phyloP scores from a whole-genome alignment of 2,888 invertebrate genomes.

The Hypomecis atomaria region DNA sequence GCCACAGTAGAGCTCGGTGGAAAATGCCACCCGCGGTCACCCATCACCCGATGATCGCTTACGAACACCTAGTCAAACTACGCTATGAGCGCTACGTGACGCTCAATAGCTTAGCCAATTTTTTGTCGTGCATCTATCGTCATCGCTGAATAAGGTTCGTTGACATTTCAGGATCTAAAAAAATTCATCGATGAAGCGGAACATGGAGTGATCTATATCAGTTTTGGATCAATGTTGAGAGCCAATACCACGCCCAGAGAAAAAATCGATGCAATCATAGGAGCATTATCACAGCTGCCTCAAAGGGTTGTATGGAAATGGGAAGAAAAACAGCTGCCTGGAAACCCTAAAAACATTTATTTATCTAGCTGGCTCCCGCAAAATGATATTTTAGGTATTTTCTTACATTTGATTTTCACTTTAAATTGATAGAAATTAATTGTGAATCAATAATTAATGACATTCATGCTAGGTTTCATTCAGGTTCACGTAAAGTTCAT shows the following conservation, averaged over 20 bases:
- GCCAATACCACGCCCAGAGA: constrained; percentile 85
- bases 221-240: constrained; percentile 90
- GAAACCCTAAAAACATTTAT: constrained; percentile 85
- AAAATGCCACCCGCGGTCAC: no score
- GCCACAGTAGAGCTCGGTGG: no score
- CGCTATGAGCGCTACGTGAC: no score
- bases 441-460: no score
- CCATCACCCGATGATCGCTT: no score
- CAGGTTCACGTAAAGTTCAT: neutral
- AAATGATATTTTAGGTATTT: constrained; percentile 79
- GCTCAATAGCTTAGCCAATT: no score
- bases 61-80: no score
- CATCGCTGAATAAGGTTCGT: no score
- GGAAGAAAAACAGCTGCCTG: constrained; percentile 85
- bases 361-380: constrained; percentile 88
- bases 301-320: constrained; percentile 91
- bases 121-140: no score
- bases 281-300: constrained; percentile 85
- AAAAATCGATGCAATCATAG: constrained; percentile 85
- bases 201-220: constrained; percentile 89
- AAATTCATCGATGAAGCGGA: constrained; percentile 86
- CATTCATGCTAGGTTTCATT: no score
- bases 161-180: constrained; percentile 79
- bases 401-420: no score
- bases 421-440: no score